Conservation (phyloP, 2,113 vertebrate species). For the Rhipidura dahli region DNA sequence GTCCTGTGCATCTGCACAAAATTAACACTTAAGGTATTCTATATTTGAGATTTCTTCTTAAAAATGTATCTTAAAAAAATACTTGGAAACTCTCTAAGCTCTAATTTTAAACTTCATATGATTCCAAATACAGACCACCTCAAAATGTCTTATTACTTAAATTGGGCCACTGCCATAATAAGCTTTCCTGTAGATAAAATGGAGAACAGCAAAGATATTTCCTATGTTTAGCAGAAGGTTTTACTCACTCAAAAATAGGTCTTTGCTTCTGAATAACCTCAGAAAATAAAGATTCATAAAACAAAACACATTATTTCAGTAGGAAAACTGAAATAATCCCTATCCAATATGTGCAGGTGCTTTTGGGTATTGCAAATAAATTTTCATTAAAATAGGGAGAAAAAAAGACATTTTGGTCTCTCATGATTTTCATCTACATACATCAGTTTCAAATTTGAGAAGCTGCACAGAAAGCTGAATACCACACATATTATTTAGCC, state of each 20-base stretch:
- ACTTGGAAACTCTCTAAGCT: background rate
- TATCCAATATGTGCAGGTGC: background rate
- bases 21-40: background rate
- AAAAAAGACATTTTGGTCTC: background rate
- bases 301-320: background rate
- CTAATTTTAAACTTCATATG: background rate
- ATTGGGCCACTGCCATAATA: background rate
- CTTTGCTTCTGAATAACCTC: background rate
- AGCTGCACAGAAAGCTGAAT: background rate
- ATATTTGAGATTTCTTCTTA: background rate
- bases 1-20: too few relatives aligned
- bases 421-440: background rate
- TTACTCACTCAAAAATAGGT: background rate
- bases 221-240: background rate
- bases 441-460: background rate
- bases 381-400: background rate
- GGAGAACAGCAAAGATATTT: background rate
- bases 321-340: background rate
- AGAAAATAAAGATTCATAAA: background rate
- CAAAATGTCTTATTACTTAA: background rate
- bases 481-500: background rate
- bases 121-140: background rate
- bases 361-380: background rate
- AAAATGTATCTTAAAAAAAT: background rate
- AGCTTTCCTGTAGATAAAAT: background rate